Conservation (phyloP, 2,113 vertebrate species). For the Trachemys scripta region DNA sequence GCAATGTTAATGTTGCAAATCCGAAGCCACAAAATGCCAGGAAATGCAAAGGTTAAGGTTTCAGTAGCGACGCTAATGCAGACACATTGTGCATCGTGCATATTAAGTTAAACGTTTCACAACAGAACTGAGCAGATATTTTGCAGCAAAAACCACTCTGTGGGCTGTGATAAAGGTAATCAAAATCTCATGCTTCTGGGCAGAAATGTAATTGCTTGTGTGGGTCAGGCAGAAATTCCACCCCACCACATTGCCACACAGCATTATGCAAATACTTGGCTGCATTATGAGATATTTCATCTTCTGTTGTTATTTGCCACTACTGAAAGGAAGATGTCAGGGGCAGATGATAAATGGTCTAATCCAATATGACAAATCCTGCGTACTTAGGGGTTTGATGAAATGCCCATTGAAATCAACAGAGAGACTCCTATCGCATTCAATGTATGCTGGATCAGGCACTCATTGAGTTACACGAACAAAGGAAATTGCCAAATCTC, state of each 20-base stretch:
- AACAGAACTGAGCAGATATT: not conserved
- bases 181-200: conserved; percentile 18
- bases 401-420: not conserved
- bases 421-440: conserved; percentile 55
- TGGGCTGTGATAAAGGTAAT: not conserved
- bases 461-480: conserved; percentile 23
- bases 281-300: conserved; percentile 32
- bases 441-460: conserved; percentile 36
- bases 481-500: not conserved
- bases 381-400: conserved; percentile 25
- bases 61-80: not conserved
- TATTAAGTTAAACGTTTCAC: not conserved
- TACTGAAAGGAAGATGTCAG: conserved; percentile 44
- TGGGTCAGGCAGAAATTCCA: conserved; percentile 32
- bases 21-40: not conserved
- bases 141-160: not conserved
- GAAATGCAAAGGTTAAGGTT: not conserved
- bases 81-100: not conserved
- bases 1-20: conserved; percentile 5
- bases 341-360: conserved; percentile 41
- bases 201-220: conserved; percentile 17
- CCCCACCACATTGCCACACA: not conserved
- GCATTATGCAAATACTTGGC: not conserved
- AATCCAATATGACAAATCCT: conserved; percentile 57
- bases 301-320: conserved; percentile 62